Base-by-base conservation (phyloP, 2,797 vertebrate genomes). In the Trematomus bernacchii region DNA sequence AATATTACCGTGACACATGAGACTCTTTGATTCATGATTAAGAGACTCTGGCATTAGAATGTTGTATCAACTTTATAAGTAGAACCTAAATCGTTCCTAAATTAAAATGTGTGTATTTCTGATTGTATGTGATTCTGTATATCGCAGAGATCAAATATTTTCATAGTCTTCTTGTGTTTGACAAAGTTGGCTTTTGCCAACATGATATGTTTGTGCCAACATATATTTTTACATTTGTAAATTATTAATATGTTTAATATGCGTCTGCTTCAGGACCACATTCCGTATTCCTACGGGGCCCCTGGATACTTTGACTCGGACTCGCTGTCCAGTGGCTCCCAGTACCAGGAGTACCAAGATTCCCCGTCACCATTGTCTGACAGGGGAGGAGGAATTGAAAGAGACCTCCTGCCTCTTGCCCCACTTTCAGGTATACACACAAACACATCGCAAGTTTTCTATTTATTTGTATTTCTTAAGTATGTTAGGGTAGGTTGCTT, bases 251-350 rank as follows among this genome's bases (percentile, higher is more conserved):
- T 27, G 12, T 60, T 53, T 43, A 54, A 1, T 66, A n/a, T 64
- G 6, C 57, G 10, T 88, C 70, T 73, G 21, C 43, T 85, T 63
- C 76, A 96, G 94, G 89, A 85, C 37, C 86, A 91, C 62, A 52
- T 85, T 67, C 33, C 68, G 8, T 93, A 83, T 71, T 66, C 63
- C 10, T 84, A 82, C 18, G 84, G 92, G 55, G 61, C 62, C 9
- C 76, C 82, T 21, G 73, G 76, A 14, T 93, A 89, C 82, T 91
- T 91, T 15, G 95, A 96, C 85, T 95, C 94, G 10, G 95, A 96
- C 81, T 95, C 94, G 11, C 93, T 94, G 80, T 96, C 94, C n/a
- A 95, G 91, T 40, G 87, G 92, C 72, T 96, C 95, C 11, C 93
- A 93, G 66, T 95, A 88, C 71, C 93, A 93, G 46, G 95, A 95